Conservation (phyloP, 2,797 vertebrate species). For the Glossophaga mutica region DNA sequence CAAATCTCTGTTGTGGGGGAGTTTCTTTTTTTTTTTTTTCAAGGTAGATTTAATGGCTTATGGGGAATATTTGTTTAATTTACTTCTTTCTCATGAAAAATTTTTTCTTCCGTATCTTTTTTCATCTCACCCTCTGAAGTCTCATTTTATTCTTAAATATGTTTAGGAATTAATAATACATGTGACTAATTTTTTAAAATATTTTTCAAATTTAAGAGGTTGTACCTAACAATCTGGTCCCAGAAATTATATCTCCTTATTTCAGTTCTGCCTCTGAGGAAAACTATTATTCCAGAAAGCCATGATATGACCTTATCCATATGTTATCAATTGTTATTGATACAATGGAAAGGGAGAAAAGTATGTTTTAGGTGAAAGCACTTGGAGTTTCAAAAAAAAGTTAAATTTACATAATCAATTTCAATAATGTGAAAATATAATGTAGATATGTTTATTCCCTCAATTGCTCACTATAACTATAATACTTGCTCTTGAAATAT, state of each 20-base stretch:
- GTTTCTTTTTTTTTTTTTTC: not conserved
- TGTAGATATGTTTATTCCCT: not conserved
- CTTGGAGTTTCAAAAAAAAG: not conserved
- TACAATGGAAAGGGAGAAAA: not conserved
- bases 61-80: constrained; percentile 14
- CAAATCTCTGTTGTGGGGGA: not conserved
- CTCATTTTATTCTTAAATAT: constrained; percentile 45
- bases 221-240: constrained; percentile 18
- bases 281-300: not conserved
- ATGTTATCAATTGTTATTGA: not conserved
- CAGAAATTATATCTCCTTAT: not conserved
- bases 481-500: not conserved
- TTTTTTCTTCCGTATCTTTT: constrained; percentile 27
- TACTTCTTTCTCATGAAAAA: constrained; percentile 21
- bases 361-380: not conserved
- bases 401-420: constrained; percentile 16
- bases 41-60: constrained; percentile 48
- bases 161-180: constrained; percentile 50
- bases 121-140: constrained; percentile 29
- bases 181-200: not conserved
- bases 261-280: constrained; percentile 14
- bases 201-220: constrained; percentile 44
- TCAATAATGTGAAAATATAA: constrained; percentile 2
- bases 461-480: not conserved
- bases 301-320: not conserved